Evolutionary conservation across 2,888 invertebrate genomes (phyloP).

Genomic region (Troglohyphantes excavatus): DNA sequence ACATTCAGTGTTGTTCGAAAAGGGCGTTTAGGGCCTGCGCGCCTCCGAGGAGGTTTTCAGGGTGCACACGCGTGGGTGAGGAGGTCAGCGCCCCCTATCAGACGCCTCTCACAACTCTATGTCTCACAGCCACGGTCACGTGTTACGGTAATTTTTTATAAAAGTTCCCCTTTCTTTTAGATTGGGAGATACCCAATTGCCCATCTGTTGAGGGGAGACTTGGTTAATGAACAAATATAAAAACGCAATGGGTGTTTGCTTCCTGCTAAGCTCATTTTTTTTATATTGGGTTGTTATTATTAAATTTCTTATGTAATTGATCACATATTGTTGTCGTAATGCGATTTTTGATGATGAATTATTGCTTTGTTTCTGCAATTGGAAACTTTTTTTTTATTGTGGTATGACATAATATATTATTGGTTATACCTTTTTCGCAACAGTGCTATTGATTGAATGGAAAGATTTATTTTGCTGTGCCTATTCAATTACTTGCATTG

Average conservation of each 20-base stretch:
- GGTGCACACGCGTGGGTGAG: constrained; percentile 71
- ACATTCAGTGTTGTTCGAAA: constrained; percentile 46
- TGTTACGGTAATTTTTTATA: not conserved
- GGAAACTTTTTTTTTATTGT: no score
- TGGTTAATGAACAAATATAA: not conserved
- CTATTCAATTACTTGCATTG: no score
- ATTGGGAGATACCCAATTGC: not conserved
- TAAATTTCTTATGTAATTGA: no score
- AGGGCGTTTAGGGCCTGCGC: constrained; percentile 31
- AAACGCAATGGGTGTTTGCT: not conserved
- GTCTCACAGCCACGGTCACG: constrained; percentile 7
- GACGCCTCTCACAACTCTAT: constrained; percentile 57
- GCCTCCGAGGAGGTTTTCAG: constrained; percentile 11
- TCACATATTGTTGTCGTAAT: no score
- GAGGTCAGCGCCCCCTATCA: constrained; percentile 68
- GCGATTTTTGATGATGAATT: no score
- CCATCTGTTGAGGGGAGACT: not conserved
- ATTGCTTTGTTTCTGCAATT: no score
- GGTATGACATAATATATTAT: no score
- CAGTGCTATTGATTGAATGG: no score
- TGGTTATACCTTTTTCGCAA: no score
- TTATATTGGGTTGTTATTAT: not conserved
- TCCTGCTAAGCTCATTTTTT: not conserved
- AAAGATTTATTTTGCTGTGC: no score
- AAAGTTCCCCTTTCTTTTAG: not conserved